Evolutionary conservation across 2,888 invertebrate genomes (phyloP), one percentile per base, ranked within the genome.

Genomic region (Dinocampus coccinellae): DNA sequence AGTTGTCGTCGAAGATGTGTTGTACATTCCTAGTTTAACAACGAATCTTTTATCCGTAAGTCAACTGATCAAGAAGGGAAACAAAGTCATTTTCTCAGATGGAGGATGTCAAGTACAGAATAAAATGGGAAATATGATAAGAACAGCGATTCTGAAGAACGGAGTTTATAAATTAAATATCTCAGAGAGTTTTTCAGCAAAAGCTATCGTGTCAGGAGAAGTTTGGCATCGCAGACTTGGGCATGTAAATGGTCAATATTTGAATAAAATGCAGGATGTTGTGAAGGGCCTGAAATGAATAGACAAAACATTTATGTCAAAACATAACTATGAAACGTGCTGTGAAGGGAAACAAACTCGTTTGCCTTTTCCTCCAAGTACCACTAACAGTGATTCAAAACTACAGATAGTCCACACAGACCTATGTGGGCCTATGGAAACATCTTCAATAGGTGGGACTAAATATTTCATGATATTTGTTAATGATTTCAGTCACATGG

Each of bases 11-110:
- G 24, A 70, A 36, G 70, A 80, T 69, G 76, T 66, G 4, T 57
- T 71, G 3, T 79, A 75, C 76, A 75, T 78, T 24, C 77, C 78
- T 53, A 69, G 76, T 52, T 47, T 80, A 53, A 73, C 76, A 29
- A 81, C 79, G 24, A 80, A 80, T 71, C 70, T 79, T 16, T 74
- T 79, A 67, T 81, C 77, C 16, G 79, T 79, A 24, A 76, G 76
- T 66, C 66, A 79, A 70, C 67, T 81, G 47, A 72, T 80, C n/a
- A 78, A 76, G 70, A 78, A 77, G 26, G 77, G 75, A 29, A 79
- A 79, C 65, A 60, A 52, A 20, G 76, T 78, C n/a, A 58, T 63
- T 3, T 79, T 80, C 72, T 60, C 64, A 62, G 66, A 57, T 64
- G 64, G 72, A 20, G 72, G 75, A 20, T 79, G 72, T 71, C 55